Conservation (phyloP, 92 coral and sea anemone species). For the Porites rus region DNA sequence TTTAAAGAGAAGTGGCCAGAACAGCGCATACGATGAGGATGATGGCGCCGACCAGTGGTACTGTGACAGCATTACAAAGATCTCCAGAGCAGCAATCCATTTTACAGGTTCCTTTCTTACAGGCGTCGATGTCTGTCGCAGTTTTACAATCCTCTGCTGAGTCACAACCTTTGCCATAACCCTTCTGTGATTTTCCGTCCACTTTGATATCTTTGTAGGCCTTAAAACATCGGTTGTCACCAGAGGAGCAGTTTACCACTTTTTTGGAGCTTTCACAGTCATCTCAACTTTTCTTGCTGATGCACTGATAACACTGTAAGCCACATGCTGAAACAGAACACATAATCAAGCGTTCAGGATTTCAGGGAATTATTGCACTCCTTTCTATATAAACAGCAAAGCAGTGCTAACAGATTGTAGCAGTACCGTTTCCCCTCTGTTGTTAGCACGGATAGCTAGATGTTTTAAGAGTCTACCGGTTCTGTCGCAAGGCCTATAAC, state of each 20-base stretch:
- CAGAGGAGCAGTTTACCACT: conserved; percentile 16
- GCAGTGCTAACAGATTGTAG: no score
- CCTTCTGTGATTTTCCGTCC: background rate
- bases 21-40: conserved; percentile 33
- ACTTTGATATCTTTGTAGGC: background rate
- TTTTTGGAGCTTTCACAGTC: conserved; percentile 27
- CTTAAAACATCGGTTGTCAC: conserved; percentile 53
- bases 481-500: no score
- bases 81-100: conserved; percentile 49
- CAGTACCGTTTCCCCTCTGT: no score
- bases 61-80: conserved; percentile 42
- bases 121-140: conserved; percentile 17
- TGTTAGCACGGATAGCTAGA: no score
- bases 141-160: conserved; percentile 39
- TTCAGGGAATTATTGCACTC: no score
- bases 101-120: conserved; percentile 38
- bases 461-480: no score
- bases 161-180: conserved; percentile 31
- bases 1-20: background rate
- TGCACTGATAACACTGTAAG: conserved; percentile 25
- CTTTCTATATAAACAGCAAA: no score
- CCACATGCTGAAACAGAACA: background rate
- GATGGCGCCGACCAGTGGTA: conserved; percentile 38
- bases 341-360: no score
- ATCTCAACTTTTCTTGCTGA: conserved; percentile 17